These are phyloP conservation scores for Anastatus disparis DNA, from an alignment of 1,140 invertebrate species.

Conservation along the genomic window DNA sequence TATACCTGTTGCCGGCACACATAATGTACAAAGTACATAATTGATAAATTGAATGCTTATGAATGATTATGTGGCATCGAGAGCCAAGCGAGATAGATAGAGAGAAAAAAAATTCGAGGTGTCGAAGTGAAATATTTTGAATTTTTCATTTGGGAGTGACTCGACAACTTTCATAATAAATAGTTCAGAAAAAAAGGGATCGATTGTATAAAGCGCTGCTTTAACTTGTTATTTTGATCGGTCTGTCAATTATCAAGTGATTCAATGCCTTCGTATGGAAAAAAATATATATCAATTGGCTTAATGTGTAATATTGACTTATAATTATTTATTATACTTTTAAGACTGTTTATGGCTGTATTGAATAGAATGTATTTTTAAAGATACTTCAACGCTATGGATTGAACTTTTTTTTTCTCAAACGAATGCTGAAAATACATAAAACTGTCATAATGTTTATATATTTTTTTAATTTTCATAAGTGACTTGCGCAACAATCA, in stretches of 20 bases:
- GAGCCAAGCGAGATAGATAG: no score
- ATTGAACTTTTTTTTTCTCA: no score
- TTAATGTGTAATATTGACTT: background rate
- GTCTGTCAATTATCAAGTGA: conserved; percentile 17
- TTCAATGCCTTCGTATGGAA: background rate
- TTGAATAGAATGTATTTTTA: no score
- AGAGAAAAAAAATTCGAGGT: conserved; percentile 11
- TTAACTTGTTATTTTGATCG: conserved; percentile 23
- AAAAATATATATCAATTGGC: background rate
- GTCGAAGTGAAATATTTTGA: conserved; percentile 27
- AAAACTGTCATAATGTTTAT: no score
- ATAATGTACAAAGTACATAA: background rate
- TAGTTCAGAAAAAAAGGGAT: background rate
- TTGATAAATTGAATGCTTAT: conserved; percentile 18
- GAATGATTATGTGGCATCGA: background rate
- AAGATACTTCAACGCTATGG: no score
- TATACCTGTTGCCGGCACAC: background rate
- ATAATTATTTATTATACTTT: background rate
- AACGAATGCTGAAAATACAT: no score
- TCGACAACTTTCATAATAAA: conserved; percentile 1
- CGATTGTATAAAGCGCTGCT: no score
- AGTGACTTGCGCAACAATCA: no score
- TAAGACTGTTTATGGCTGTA: no score
- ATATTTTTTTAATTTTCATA: no score
- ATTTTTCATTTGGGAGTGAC: conserved; percentile 18